These are phyloP conservation scores for Callorhinus ursinus DNA, from an alignment of 2,113 vertebrate genomes.

Conservation along the genomic window DNA sequence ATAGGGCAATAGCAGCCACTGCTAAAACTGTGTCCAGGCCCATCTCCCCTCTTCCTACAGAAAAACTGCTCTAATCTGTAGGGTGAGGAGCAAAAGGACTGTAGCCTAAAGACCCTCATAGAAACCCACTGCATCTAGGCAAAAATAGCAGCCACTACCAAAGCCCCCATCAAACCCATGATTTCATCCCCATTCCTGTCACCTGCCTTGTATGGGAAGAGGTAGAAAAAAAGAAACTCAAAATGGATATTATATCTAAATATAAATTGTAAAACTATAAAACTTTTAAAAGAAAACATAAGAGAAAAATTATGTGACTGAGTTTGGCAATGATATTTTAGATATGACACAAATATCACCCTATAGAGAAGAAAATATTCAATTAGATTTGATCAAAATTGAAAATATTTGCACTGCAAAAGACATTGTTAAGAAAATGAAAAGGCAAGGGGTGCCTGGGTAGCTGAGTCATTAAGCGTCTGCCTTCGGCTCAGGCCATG, in stretches of 20 bases:
- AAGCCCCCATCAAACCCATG: background rate
- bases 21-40: background rate
- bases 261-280: background rate
- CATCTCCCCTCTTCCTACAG: background rate
- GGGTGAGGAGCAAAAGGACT: background rate
- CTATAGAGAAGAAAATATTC: background rate
- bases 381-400: background rate
- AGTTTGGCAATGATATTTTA: background rate
- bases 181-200: background rate
- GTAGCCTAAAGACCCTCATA: background rate
- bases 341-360: background rate
- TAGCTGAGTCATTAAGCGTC: too few relatives aligned
- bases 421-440: background rate
- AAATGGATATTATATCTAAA: background rate
- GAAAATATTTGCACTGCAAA: background rate
- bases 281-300: background rate
- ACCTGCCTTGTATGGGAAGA: background rate
- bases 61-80: background rate
- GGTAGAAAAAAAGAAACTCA: background rate
- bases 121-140: background rate
- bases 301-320: background rate
- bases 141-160: background rate
- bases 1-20: background rate
- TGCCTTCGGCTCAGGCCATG: too few relatives aligned
- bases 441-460: background rate